Conservation (phyloP, 2,888 invertebrate species). For the Synanthedon andrenaeformis region DNA sequence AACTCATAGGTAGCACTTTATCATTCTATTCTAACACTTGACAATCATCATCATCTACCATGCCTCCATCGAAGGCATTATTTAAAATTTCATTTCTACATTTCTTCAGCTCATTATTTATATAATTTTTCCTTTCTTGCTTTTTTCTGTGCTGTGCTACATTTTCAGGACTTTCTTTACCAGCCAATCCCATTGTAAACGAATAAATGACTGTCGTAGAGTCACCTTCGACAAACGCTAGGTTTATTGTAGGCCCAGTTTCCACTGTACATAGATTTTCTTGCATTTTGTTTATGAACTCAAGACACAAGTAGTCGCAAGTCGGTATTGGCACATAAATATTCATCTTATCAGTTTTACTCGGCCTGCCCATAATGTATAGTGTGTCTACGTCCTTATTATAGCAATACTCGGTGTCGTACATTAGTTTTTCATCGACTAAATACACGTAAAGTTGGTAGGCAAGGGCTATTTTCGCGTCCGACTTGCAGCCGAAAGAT, state of each 20-base stretch:
- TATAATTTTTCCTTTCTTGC: slow-evolving; percentile 41
- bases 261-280: slow-evolving; percentile 58
- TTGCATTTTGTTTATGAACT: slow-evolving; percentile 45
- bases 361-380: slow-evolving; percentile 52
- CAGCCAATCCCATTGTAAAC: slow-evolving; percentile 47
- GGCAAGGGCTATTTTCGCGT: slow-evolving; percentile 46
- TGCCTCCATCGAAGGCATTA: slow-evolving; percentile 50
- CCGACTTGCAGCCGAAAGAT: slow-evolving; percentile 49
- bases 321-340: slow-evolving; percentile 56
- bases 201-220: slow-evolving; percentile 56
- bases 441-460: slow-evolving; percentile 54
- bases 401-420: slow-evolving; percentile 59
- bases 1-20: too few relatives aligned
- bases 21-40: slow-evolving; percentile 25
- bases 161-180: slow-evolving; percentile 31
- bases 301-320: slow-evolving; percentile 35
- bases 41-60: slow-evolving; percentile 51
- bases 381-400: slow-evolving; percentile 53
- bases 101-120: slow-evolving; percentile 50
- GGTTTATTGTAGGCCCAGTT: slow-evolving; percentile 45
- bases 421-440: slow-evolving; percentile 59
- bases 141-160: slow-evolving; percentile 25
- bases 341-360: slow-evolving; percentile 45
- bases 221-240: slow-evolving; percentile 58
- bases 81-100: slow-evolving; percentile 38